Conservation (phyloP, 2,113 vertebrate genomes). For the Cavia aperea region DNA sequence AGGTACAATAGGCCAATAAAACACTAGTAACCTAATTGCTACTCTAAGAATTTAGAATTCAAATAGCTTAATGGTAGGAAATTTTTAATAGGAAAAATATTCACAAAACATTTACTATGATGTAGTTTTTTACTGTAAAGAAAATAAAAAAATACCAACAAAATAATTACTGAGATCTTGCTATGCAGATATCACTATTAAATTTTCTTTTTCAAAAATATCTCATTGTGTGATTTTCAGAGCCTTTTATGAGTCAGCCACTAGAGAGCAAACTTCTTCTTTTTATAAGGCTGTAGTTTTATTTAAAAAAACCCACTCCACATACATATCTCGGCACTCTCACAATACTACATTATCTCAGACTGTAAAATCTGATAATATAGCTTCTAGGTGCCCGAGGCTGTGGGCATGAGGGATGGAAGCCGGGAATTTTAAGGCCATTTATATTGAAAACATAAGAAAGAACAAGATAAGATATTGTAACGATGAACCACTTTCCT, state of each 20-base stretch:
- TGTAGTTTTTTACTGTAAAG: constrained; percentile 38
- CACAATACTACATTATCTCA: constrained; percentile 53
- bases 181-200: constrained; percentile 3
- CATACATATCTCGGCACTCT: constrained; percentile 20
- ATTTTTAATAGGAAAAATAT: constrained; percentile 43
- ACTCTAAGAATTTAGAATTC: constrained; percentile 51
- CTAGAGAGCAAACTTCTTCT: constrained; percentile 75
- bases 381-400: constrained; percentile 53
- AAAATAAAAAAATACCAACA: constrained; percentile 37
- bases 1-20: constrained; percentile 62
- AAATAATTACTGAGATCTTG: constrained; percentile 38
- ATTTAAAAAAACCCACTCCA: neutral
- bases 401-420: constrained; percentile 1
- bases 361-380: constrained; percentile 60
- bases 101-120: neutral
- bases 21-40: constrained; percentile 53
- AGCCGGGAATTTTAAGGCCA: constrained; percentile 50
- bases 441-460: constrained; percentile 61
- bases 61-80: constrained; percentile 52
- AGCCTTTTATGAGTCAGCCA: constrained; percentile 69
- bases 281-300: constrained; percentile 64
- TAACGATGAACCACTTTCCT: constrained; percentile 51
- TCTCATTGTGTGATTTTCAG: constrained; percentile 50
- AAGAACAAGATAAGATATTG: constrained; percentile 57
- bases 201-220: constrained; percentile 22